Evolutionary conservation across 2,113 vertebrate genomes (phyloP), one percentile per base, ranked within the genome.

Genomic region (Triplophysa dalaica): DNA sequence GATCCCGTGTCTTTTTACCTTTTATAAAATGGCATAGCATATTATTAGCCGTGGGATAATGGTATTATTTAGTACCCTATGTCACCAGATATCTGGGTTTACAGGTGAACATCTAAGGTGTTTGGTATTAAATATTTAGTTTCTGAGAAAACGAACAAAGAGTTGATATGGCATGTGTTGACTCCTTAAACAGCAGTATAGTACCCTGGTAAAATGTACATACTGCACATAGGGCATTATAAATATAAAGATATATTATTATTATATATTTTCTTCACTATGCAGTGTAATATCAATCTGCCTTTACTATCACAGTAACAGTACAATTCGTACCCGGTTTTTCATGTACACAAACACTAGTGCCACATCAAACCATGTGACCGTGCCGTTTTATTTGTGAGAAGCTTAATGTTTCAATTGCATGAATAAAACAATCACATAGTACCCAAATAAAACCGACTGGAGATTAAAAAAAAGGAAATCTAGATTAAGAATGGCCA

Each of bases 401-500:
- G 77, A 52, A 79, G 54, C 56, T 79, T 70, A 70, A 21, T 22
- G 17, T 70, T 70, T 17, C 45, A 33, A 24, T 17, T 43, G 77
- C 16, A 79, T 63, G 17, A 70, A 41, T 72, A 52, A 79, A 67
- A 64, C 8, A 1, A 48, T 60, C 56, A 69, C 43, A 50, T 26
- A 9, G 3, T 22, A 68, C 65, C 52, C 24, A 63, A 79, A 79
- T 63, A 56, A 64, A 8, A 62, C 70, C 17, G 61, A 78, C 8
- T n/a, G 52, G 17, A 56, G 52, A 56, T 56, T n/a, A n/a, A 1
- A 21, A 58, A 52, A 58, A 21, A 33, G 48, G 14, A 63, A 65
- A 73, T 64, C 43, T 58, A 64, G 67, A 79, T 79, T 72, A 64
- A 72, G 48, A 64, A 26, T 26, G 41, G 61, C 69, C 48, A 50